These are phyloP conservation scores for Eidolon helvum DNA, from an alignment of 2,113 vertebrate genomes.

Conservation along the genomic window DNA sequence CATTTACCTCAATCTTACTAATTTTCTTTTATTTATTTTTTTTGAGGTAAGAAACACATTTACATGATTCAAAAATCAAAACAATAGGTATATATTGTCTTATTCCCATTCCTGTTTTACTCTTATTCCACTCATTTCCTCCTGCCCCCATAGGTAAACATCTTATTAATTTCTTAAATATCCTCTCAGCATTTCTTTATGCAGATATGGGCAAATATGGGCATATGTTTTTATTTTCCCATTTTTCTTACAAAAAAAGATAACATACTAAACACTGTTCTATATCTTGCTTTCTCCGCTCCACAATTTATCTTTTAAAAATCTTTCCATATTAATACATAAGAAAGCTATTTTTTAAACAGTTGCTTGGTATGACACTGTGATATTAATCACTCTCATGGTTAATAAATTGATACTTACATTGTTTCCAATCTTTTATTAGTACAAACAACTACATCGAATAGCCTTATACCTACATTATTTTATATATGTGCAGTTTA, in stretches of 20 bases:
- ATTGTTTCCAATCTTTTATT: background rate
- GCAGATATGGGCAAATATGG: background rate
- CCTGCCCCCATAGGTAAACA: background rate
- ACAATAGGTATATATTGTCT: background rate
- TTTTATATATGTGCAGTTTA: background rate
- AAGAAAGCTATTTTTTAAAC: background rate
- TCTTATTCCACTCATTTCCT: background rate
- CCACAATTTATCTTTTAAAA: background rate
- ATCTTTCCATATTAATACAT: background rate
- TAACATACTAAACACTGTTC: background rate
- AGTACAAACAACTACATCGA: background rate
- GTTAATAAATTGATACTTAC: background rate
- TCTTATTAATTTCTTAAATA: background rate
- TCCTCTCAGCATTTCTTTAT: conserved; percentile 16
- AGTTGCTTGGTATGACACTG: background rate
- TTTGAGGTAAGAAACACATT: background rate
- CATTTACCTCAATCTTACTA: background rate
- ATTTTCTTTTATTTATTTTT: conserved; percentile 24
- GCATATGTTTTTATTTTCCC: background rate
- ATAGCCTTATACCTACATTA: background rate
- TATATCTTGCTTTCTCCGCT: background rate
- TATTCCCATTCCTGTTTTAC: background rate
- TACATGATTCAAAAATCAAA: conserved; percentile 15
- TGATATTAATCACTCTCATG: background rate
- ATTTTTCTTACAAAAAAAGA: background rate